Evolutionary conservation across 1,140 invertebrate species (phyloP), one percentile per base, ranked within the genome.

Genomic region (Heterodera carotae): DNA sequence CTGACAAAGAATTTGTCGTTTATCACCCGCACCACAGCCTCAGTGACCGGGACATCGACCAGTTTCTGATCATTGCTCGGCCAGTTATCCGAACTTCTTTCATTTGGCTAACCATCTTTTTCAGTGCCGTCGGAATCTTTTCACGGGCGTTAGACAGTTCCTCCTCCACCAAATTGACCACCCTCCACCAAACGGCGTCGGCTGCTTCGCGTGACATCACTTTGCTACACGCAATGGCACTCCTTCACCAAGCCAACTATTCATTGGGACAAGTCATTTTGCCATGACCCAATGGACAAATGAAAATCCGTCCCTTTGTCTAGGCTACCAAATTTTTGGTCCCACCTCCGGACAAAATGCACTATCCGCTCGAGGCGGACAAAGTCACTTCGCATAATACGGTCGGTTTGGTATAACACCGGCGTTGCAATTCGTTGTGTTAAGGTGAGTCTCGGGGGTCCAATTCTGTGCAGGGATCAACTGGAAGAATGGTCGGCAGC

Each of bases 401-500:
- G 2, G 74, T 84, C 2, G 80, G 60, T 68, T 86, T 31, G 5
- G 48, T 4, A 18, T 56, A 15, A 5, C 22, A 22, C 1, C 5
- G 18, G 48, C 48, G 15, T 56, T 4, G 0, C 15, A 15, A 56
- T 56, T 56, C 48, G 48, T 15, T 56, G 15, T 15, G 89, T 94
- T 81, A 96, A 96, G 12, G 96, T 97, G 1, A 93, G 98, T 81
- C 91, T 99, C 48, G 77, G 77, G 43, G 78, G 78, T 7, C 78
- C 82, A 10, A 84, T 82, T 78, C 29, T 82, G 27, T 81, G 77
- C 67, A 60, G 85, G 43, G 97, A 99, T 90, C 96, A 99, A 90
- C 97, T 99, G 93, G 97, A 99, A 90, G 97, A 99, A 89, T 99
- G 97, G 97, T 97, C 95, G 80, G 94, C 97, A 12, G 94, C 95